Conservation (phyloP, 2,888 invertebrate genomes). For the Tinea semifulvella region DNA sequence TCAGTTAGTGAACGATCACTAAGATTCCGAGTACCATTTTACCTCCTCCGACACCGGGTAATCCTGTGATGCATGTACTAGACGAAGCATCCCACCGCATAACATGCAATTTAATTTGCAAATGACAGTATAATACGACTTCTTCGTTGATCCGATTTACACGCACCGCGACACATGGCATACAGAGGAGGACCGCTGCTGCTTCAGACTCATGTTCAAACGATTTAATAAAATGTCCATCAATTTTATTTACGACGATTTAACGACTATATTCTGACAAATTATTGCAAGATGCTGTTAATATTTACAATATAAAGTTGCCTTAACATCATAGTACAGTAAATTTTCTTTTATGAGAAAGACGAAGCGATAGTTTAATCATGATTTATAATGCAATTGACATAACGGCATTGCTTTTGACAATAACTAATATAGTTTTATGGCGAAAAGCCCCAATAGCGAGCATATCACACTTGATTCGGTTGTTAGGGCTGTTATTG, state of each 20-base stretch:
- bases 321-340: slow-evolving; percentile 4
- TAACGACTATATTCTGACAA: slow-evolving; percentile 2
- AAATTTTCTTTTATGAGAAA: slow-evolving; percentile 8
- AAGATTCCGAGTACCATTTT: not conserved
- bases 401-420: slow-evolving; percentile 16
- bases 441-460: slow-evolving; percentile 22
- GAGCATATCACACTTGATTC: slow-evolving; percentile 26
- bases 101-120: not conserved
- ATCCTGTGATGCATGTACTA: not conserved
- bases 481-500: slow-evolving; percentile 20
- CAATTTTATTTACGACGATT: not conserved
- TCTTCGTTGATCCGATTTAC: not conserved
- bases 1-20: not conserved
- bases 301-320: not conserved
- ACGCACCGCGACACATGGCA: slow-evolving; percentile 1
- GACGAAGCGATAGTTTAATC: not conserved
- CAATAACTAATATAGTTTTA: slow-evolving; percentile 27
- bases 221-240: not conserved
- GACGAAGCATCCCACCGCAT: not conserved
- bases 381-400: slow-evolving; percentile 13
- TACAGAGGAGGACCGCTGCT: not conserved
- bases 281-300: not conserved
- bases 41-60: not conserved
- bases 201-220: not conserved
- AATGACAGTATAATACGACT: not conserved